Conservation (phyloP, 2,888 invertebrate species). For the Anthophora plumipes region DNA sequence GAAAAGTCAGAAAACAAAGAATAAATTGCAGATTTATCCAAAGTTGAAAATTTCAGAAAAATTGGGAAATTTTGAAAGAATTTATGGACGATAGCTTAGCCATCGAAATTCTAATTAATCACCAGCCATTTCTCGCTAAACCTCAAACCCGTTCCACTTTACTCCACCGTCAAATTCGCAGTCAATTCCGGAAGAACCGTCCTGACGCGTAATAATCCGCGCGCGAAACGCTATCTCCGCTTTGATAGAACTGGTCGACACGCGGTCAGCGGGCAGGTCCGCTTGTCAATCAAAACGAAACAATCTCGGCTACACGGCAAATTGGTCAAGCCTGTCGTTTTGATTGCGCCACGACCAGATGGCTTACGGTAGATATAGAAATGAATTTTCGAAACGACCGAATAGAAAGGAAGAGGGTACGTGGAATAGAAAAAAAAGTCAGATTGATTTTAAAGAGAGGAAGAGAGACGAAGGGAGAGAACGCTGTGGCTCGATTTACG, state of each 20-base stretch:
- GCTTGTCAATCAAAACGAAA: conserved; percentile 69
- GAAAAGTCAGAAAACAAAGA: no score
- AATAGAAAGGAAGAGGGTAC: not conserved
- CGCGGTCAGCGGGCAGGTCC: conserved; percentile 32
- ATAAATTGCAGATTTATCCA: no score
- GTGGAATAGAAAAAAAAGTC: no score
- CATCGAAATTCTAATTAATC: no score
- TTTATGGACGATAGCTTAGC: no score
- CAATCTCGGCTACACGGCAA: conserved; percentile 57
- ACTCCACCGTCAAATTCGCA: not conserved
- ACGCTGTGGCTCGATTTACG: conserved; percentile 25
- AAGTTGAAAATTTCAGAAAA: no score
- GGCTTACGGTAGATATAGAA: conserved; percentile 41
- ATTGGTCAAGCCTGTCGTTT: conserved; percentile 57
- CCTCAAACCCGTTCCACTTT: no score
- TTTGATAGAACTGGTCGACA: conserved; percentile 32
- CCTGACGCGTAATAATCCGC: conserved; percentile 12
- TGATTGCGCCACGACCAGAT: conserved; percentile 51
- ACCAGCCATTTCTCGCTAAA: no score
- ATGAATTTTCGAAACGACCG: conserved; percentile 52
- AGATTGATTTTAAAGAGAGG: conserved; percentile 5
- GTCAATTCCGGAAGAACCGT: conserved; percentile 37
- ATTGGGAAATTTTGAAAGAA: no score
- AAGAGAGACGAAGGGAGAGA: no score
- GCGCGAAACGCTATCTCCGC: conserved; percentile 32